Base-by-base conservation (phyloP, 2,888 invertebrate species). In the Ennomos erosarius region DNA sequence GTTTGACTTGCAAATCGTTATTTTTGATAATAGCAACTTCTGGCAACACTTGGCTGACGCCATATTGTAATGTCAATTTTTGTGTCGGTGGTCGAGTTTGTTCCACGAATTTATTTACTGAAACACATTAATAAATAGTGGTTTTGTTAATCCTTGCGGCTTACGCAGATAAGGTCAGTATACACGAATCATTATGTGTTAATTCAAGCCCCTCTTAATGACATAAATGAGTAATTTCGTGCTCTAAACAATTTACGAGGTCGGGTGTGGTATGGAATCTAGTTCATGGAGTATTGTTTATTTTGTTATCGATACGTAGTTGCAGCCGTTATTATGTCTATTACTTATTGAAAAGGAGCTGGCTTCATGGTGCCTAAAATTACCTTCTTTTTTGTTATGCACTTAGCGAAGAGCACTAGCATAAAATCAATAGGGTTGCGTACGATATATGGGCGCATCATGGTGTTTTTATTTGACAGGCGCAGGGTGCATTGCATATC, bases 401-500 rank as follows among this genome's bases (percentile, higher is more conserved):
- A 9, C 44, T 37, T 47, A 26, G 4, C 1, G 26, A 26, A 26
- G 6, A 26, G 1, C 6, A 26, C 13, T 55, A 56, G 26, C 26
- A 26, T 26, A 45, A 47, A 54, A 59, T 51, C 65, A 54, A 66
- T 66, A 59, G 44, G 11, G 12, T 11, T 59, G 61, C 44, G 50
- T 53, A 51, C 50, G 53, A 57, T 57, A 42, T 40, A 35, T 67
- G 74, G 76, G 79, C 81, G 74, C 79, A 73, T 75, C 70, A 78
- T 83, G 73, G 75, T 73, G 66, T 74, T 26, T 76, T 78, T 81
- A 85, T 79, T 79, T 75, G 12, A 69, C 85, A 95, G 95, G 93
- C 93, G 94, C 93, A 93, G 93, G 94, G 93, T 94, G 93, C 90
- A 85, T 79, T 77, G 93, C 90, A 85, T 79, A 76, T 70, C 73